Base-by-base conservation (phyloP, 2,888 invertebrate genomes). In the Lasioglossum calceatum region DNA sequence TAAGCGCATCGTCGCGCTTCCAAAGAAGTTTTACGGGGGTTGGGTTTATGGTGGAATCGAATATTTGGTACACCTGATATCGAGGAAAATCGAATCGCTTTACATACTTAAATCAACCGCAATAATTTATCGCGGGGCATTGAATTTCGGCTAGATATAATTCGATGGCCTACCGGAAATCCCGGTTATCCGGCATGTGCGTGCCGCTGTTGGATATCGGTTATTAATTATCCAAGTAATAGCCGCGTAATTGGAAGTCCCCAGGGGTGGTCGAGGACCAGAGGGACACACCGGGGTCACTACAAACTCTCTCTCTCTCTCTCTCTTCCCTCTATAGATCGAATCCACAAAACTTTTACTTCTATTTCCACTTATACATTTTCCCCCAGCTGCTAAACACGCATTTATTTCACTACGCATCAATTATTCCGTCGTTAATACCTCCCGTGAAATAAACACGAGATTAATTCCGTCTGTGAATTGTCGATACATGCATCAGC, bases 211-310 rank as follows among this genome's bases (percentile, higher is more conserved):
- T 86, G 90, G 84, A 90, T 91, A 92, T 93, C 91, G 92, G 92
- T 92, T 93, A 93, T 93, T 93, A 93, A 93, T 93, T 93, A 93
- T 87, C 89, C 87, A 90, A 92, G 92, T 93, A 93, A 93, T 92
- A 91, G 90, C 91, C 90, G 84, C 88, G 91, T 93, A 93, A 93
- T 92, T 93, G 92, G 90, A 87, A 87, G 86, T 81, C 90, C 85
- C 89, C 61, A 27, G 84, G 72, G 91, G 83, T 0, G 80, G 32
- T 64, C 71, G 42, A 67, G 75, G 67, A 70, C 82, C 80, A 47
- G 73, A 77, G 70, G 61, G 78, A 76, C 47, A 76, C 47, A 76
- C 47, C 64, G 72, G 85, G 39, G 39, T 79, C 70, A n/a, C 58
- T 71, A 81, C 82, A 74, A 19, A 19, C 50, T 7, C 50, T 50